phyloP scores from a whole-genome alignment of 1,140 invertebrate species.

The Papilio helenus region DNA sequence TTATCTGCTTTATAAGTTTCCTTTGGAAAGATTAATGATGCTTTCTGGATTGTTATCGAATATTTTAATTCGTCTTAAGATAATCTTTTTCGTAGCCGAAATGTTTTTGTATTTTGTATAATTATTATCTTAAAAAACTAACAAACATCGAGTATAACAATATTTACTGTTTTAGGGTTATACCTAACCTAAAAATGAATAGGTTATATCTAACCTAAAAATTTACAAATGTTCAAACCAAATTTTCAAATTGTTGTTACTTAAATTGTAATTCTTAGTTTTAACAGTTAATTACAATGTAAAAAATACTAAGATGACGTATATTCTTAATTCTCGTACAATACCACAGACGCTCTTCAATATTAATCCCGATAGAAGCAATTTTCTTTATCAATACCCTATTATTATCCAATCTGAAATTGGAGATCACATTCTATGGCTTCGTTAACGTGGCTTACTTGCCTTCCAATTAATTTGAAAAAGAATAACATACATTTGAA shows the following conservation, averaged over 20 bases:
- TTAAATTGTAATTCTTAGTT: too few species aligned
- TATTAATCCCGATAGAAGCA: slow-evolving; percentile 12
- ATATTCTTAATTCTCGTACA: neutral
- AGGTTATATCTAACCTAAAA: too few species aligned
- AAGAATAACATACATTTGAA: neutral
- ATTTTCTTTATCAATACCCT: neutral
- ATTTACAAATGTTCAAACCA: too few species aligned
- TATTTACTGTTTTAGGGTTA: too few species aligned
- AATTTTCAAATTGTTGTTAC: too few species aligned
- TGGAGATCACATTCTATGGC: neutral
- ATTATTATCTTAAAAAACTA: neutral
- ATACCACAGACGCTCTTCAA: neutral
- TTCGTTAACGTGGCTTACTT: neutral
- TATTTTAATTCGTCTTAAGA: neutral
- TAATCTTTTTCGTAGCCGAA: neutral
- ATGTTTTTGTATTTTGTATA: neutral
- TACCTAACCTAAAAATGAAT: too few species aligned
- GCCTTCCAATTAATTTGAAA: slow-evolving; percentile 11
- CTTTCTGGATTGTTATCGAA: neutral
- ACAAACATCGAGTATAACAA: too few species aligned
- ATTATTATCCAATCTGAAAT: slow-evolving; percentile 3
- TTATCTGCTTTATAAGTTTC: neutral
- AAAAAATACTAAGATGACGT: neutral
- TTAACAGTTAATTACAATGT: too few species aligned
- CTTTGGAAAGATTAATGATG: neutral